Evolutionary conservation across 2,888 invertebrate species (phyloP), one percentile per base, ranked within the genome.

Genomic region (Orthonychiurus folsomi): DNA sequence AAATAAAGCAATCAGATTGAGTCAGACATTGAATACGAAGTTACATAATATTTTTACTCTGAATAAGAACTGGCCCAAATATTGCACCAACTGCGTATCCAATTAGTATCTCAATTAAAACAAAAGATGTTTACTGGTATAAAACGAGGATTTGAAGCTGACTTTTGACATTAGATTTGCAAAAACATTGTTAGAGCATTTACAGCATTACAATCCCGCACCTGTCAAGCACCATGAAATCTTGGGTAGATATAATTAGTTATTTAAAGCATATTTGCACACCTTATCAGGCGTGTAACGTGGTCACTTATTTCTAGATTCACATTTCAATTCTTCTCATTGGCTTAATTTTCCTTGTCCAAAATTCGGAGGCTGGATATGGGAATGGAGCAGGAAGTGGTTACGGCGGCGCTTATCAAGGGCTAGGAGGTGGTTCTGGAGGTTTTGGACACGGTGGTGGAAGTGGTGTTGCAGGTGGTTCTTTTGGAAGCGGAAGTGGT

Each of bases 311-410:
- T 52, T 52, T 52, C 23, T n/a, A 52, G n/a, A 52, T 52, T 52
- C n/a, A 15, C 23, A 21, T 52, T n/a, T 3, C n/a, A 52, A 20
- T 15, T 37, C 37, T 37, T 15, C 37, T 37, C 37, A n/a, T n/a
- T n/a, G 5, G 37, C 37, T 5, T 37, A 37, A 48, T 12, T 23
- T 61, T 27, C 15, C 26, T n/a, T 24, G 50, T 9, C 47, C 12
- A 24, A 23, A 28, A 20, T 37, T 37, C 37, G 5, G 61, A 59
- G 21, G 60, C 61, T 37, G 65, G 65, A 15, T 63, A 65, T 28
- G 65, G 65, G 48, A 65, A 65, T 59, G 63, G 63, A 12, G 65
- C 65, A 26, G 65, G 65, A 21, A 58, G 59, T 20, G 65, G 65
- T 1, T 63, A 65, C 48, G 65, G 65, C 12, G 21, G 59, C 1